phyloP scores from a whole-genome alignment of 2,888 invertebrate species.

The Leptinotarsa juncta region DNA sequence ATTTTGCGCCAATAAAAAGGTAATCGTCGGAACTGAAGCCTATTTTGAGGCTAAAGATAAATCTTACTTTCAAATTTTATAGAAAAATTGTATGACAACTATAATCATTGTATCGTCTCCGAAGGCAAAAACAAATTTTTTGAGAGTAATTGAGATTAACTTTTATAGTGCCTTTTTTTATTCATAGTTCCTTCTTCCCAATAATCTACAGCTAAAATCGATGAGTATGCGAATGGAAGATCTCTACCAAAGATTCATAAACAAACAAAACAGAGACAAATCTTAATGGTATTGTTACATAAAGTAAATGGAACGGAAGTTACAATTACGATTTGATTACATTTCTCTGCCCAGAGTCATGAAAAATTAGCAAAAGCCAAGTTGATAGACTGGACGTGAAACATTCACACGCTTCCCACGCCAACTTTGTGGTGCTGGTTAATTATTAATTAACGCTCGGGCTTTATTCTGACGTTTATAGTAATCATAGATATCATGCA shows the following conservation, averaged over 20 bases:
- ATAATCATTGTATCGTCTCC: too few species aligned
- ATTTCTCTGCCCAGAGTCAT: constrained; percentile 35
- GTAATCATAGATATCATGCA: constrained; percentile 58
- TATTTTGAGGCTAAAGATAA: too few species aligned
- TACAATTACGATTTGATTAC: constrained; percentile 35
- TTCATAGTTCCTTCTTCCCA: too few species aligned
- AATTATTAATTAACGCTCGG: constrained; percentile 60
- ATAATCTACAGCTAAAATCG: too few species aligned
- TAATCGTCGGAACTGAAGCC: too few species aligned
- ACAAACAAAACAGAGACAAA: constrained; percentile 24
- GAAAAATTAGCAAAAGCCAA: constrained; percentile 42
- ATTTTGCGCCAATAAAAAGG: too few species aligned
- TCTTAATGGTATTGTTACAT: constrained; percentile 26
- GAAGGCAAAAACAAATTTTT: too few species aligned
- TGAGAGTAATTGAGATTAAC: too few species aligned
- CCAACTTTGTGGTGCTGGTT: constrained; percentile 56
- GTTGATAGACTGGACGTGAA: constrained; percentile 43
- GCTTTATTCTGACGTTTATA: constrained; percentile 57
- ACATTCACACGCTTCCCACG: constrained; percentile 57
- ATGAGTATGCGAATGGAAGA: neutral
- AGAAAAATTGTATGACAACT: too few species aligned
- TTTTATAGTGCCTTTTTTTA: too few species aligned
- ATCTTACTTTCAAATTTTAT: too few species aligned
- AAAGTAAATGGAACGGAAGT: constrained; percentile 38
- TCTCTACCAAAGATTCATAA: neutral